These are phyloP conservation scores for Crocuta crocuta DNA, from an alignment of 2,113 vertebrate species.

Conservation along the genomic window DNA sequence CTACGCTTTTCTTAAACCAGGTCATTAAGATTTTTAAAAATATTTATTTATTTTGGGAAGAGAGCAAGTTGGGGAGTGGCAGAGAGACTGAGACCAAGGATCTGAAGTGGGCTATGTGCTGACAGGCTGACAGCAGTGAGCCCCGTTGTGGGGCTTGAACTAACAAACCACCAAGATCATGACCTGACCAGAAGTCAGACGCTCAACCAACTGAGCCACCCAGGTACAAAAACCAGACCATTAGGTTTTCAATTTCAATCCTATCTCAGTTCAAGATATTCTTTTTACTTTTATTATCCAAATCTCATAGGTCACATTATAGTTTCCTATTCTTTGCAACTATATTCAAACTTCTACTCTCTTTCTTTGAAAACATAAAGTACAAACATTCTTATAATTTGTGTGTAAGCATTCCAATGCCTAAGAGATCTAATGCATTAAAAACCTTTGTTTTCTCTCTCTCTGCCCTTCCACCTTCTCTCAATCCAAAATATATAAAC, in stretches of 20 bases:
- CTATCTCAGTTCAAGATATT: constrained; percentile 7
- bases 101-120: no score
- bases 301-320: not conserved
- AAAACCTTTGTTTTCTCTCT: not conserved
- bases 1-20: not conserved
- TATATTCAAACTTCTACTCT: not conserved
- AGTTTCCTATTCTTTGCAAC: not conserved
- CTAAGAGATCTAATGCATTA: not conserved
- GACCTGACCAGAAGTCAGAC: no score
- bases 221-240: not conserved
- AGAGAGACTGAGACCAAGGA: no score
- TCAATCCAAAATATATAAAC: no score
- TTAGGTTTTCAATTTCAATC: not conserved
- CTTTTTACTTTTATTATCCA: not conserved
- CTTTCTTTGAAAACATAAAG: not conserved
- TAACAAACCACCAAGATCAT: no score
- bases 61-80: no score
- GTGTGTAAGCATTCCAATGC: not conserved
- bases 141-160: no score
- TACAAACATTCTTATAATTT: not conserved
- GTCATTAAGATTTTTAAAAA: not conserved
- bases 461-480: no score
- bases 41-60: no score
- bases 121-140: no score
- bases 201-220: no score